Base-by-base conservation (phyloP, 2,113 vertebrate genomes). In the Sinocyclocheilus anshuiensis region DNA sequence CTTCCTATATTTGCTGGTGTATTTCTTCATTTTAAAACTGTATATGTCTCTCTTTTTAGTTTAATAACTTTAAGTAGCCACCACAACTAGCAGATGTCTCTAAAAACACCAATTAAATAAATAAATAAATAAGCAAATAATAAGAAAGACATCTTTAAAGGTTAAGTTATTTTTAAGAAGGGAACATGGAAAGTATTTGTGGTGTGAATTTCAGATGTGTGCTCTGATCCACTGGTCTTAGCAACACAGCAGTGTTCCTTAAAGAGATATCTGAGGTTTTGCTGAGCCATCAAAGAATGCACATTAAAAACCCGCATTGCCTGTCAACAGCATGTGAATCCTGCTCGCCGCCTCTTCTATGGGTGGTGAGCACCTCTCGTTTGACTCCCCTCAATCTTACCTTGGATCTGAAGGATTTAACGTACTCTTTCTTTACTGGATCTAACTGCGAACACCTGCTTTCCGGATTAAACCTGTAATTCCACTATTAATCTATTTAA, bases 241-340 rank as follows among this genome's bases (percentile, higher is more conserved):
- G 91, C 88, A 85, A 29, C 91, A 84, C 82, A 89, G 87, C 88
- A 88, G 91, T n/a, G 57, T 92, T 93, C 93, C 94, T 93, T 94
- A 95, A 92, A 92, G 86, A 93, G 88, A 89, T 85, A 88, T 83
- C 84, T 9, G 79, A 71, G 65, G 86, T 85, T 88, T 77, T 89
- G 90, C 90, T 91, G 88, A 89, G 87, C 87, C 90, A 89, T 88
- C 90, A 91, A 3, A 76, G 81, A 87, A 90, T 86, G 81, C 33
- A 42, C 76, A 84, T 91, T 84, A 91, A 90, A 91, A 82, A 87
- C 86, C 59, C 77, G 76, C 84, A 61, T 63, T 84, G 77, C 71
- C 26, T 85, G 71, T 85, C 78, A 89, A 77, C 67, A 50, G 84
- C 86, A 11, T 84, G 45, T 80, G 88, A 67, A 78, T 84, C 74